Percentiles rank a stretch among this genome's conserved stretches.
Evolutionary conservation across 2,113 vertebrate species (phyloP).

Genomic region (Perca fluviatilis): DNA sequence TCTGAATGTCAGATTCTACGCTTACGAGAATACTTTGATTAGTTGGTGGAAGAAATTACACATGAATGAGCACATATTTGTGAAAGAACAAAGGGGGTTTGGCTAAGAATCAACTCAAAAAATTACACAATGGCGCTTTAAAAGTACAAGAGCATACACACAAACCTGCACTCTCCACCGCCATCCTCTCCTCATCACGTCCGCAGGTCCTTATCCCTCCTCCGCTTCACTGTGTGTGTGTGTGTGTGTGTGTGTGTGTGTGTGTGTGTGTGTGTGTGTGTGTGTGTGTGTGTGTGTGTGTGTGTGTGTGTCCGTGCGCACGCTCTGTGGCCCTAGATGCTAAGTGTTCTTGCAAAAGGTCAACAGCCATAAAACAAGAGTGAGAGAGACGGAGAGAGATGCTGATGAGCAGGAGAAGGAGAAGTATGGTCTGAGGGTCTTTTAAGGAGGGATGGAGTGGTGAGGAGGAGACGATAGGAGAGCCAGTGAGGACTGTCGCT

Average conservation of each 20-base stretch:
- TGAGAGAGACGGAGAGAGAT: constrained; percentile 40
- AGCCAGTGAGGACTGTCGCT: constrained; percentile 66
- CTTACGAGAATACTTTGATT: too few species aligned
- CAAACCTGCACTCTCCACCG: constrained; percentile 16
- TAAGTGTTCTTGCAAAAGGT: constrained; percentile 77
- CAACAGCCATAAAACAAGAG: constrained; percentile 72
- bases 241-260: constrained; percentile 15
- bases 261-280: constrained; percentile 2
- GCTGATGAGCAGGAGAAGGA: constrained; percentile 64
- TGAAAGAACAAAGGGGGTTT: too few species aligned
- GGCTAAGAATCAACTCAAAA: too few species aligned
- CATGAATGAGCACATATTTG: too few species aligned
- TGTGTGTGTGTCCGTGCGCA: neutral
- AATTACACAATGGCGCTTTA: too few species aligned
- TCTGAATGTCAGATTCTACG: too few species aligned
- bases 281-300: constrained; percentile 14
- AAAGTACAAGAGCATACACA: constrained; percentile 38
- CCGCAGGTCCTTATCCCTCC: constrained; percentile 42
- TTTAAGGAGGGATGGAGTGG: constrained; percentile 67
- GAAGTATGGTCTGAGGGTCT: constrained; percentile 65
- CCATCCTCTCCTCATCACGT: constrained; percentile 35
- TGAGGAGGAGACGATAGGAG: constrained; percentile 62
- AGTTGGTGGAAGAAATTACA: too few species aligned
- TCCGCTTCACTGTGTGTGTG: neutral
- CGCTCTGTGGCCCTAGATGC: constrained; percentile 48